Base-by-base conservation (phyloP, 2,797 vertebrate species). In the Silurus aristotelis region DNA sequence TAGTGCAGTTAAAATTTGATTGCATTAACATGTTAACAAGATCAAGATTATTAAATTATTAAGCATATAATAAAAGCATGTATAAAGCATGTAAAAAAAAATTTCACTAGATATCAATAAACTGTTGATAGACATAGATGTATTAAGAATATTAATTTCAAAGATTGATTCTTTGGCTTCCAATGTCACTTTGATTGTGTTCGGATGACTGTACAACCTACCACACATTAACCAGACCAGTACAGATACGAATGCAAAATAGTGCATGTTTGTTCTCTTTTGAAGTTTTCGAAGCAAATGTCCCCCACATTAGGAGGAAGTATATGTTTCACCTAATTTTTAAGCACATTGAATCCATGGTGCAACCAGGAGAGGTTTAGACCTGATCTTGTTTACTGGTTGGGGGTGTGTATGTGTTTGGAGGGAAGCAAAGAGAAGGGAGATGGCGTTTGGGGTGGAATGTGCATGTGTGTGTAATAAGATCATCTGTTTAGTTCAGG, bases 391-490 rank as follows among this genome's bases (percentile, higher is more conserved):
- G 58, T 63, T 63, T 79, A 79, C 31, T 77, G 55, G 75, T 60
- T 58, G 75, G 75, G 12, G 9, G 14, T 27, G 17, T 27, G 55
- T 27, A 19, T 0, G 25, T 17, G 68, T 20, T 61, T 6, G 60
- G 17, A 14, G 48, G 48, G 48, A 38, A 38, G 38, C 4, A 0
- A 52, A 52, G 48, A 8, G 48, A 52, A 52, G 38, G 3, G 38
- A 19, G 43, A 0, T 43, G 68, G 8, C 48, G 8, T 52, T 72
- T 31, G 27, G 27, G 75, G 27, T 61, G 56, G 56, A 77, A 61
- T 78, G 56, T 78, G 75, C 27, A 14, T 61, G 19, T 43, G 75
- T 78, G 75, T 78, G 56, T 43, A 78, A 78, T 78, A 22, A 78
- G 75, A 78, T 78, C 75, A 61, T 78, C 56, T 61, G 75, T 60